Conservation (phyloP, 2,888 invertebrate genomes). For the Drosophila kambysellisi region DNA sequence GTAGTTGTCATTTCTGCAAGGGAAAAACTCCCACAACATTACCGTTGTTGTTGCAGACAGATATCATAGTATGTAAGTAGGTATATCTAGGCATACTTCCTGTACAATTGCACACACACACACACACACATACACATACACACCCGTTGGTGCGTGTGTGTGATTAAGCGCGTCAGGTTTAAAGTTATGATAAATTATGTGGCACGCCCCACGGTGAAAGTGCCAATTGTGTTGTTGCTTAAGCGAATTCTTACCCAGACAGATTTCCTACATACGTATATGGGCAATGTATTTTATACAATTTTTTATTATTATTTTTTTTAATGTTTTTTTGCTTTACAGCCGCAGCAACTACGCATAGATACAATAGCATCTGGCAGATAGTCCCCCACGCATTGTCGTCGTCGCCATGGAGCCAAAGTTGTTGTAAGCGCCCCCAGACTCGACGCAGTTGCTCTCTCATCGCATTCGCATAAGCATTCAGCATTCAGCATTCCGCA, state of each 20-base stretch:
- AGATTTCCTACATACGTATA: slow-evolving; percentile 56
- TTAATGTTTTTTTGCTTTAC: slow-evolving; percentile 18
- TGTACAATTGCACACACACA: slow-evolving; percentile 34
- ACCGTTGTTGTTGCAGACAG: slow-evolving; percentile 8
- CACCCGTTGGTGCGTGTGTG: slow-evolving; percentile 11
- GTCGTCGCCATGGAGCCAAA: slow-evolving; percentile 59
- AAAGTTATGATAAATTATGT: slow-evolving; percentile 78
- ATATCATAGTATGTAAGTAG: slow-evolving; percentile 15
- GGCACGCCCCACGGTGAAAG: slow-evolving; percentile 63
- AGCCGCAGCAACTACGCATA: slow-evolving; percentile 43
- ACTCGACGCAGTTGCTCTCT: slow-evolving; percentile 43
- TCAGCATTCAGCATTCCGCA: slow-evolving; percentile 39
- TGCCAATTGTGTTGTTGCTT: slow-evolving; percentile 67
- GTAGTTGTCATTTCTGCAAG: slow-evolving; percentile 45
- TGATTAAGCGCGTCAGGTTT: slow-evolving; percentile 53
- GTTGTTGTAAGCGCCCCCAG: slow-evolving; percentile 62
- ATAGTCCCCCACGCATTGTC: slow-evolving; percentile 29
- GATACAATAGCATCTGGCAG: slow-evolving; percentile 27
- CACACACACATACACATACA: slow-evolving; percentile 8
- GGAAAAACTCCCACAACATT: slow-evolving; percentile 54
- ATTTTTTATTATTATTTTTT: slow-evolving; percentile 10
- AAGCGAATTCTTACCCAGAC: slow-evolving; percentile 67
- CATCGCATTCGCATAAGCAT: slow-evolving; percentile 43
- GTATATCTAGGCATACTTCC: slow-evolving; percentile 41
- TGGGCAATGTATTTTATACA: slow-evolving; percentile 43